Conservation (phyloP, 2,113 vertebrate species). For the Dissostichus mawsoni region DNA sequence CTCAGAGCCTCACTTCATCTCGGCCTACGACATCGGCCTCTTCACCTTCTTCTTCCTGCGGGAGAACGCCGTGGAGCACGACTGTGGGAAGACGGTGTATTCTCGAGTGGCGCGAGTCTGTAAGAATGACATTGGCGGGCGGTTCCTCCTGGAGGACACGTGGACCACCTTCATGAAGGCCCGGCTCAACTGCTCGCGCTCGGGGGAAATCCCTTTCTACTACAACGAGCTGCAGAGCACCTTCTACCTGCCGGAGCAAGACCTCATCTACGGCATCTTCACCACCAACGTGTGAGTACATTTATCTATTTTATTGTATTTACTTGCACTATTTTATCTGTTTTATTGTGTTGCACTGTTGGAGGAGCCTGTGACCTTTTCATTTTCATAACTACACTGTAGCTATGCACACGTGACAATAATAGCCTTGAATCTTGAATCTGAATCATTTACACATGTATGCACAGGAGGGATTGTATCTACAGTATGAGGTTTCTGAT, state of each 20-base stretch:
- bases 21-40: conserved; percentile 93
- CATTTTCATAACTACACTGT: too few relatives aligned
- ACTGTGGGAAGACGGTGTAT: conserved; percentile 94
- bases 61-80: conserved; percentile 95
- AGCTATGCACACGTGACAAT: too few relatives aligned
- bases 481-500: too few relatives aligned
- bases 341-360: too few relatives aligned
- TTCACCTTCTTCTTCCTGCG: conserved; percentile 97
- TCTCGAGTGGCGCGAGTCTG: conserved; percentile 94
- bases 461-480: too few relatives aligned
- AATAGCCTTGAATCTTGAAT: too few relatives aligned
- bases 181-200: conserved; percentile 94
- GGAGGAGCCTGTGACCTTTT: too few relatives aligned
- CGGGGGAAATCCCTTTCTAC: conserved; percentile 95
- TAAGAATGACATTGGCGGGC: conserved; percentile 96
- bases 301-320: too few relatives aligned
- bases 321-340: too few relatives aligned
- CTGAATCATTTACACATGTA: too few relatives aligned
- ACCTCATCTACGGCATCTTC: conserved; percentile 96
- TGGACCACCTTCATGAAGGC: conserved; percentile 99
- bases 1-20: conserved; percentile 96
- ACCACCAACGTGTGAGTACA: conserved; percentile 95
- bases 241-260: conserved; percentile 93
- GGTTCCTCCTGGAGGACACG: conserved; percentile 95
- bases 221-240: conserved; percentile 96